phyloP scores from a whole-genome alignment of 2,113 vertebrate species.

The Ibidorhyncha struthersii region DNA sequence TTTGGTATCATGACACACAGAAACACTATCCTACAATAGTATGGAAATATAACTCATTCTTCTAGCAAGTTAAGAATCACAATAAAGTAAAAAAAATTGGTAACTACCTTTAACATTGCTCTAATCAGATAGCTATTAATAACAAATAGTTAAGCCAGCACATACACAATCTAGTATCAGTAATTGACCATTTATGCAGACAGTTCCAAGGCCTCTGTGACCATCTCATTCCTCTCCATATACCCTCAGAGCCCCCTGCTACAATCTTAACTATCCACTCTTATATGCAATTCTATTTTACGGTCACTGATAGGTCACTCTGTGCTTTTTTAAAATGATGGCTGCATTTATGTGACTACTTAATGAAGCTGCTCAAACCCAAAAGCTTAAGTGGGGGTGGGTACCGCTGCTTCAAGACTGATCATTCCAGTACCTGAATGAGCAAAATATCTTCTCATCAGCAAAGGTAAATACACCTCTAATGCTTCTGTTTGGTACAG shows the following conservation, averaged over 20 bases:
- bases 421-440: neutral
- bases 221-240: neutral
- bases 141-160: neutral
- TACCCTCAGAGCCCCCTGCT: neutral
- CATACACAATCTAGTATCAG: neutral
- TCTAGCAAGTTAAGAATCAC: neutral
- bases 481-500: neutral
- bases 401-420: neutral
- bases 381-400: neutral
- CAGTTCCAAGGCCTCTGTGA: neutral
- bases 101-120: neutral
- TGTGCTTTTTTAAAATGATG: neutral
- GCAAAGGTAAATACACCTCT: neutral
- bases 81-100: neutral
- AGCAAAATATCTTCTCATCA: neutral
- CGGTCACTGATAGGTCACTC: neutral
- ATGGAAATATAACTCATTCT: neutral
- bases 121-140: neutral
- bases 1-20: neutral
- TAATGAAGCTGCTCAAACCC: neutral
- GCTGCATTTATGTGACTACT: neutral
- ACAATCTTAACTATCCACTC: neutral
- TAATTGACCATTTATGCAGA: neutral
- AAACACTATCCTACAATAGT: neutral
- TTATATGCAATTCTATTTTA: neutral